Evolutionary conservation across 2,113 vertebrate species (phyloP), one percentile per base, ranked within the genome.

Genomic region (Salvator merianae): DNA sequence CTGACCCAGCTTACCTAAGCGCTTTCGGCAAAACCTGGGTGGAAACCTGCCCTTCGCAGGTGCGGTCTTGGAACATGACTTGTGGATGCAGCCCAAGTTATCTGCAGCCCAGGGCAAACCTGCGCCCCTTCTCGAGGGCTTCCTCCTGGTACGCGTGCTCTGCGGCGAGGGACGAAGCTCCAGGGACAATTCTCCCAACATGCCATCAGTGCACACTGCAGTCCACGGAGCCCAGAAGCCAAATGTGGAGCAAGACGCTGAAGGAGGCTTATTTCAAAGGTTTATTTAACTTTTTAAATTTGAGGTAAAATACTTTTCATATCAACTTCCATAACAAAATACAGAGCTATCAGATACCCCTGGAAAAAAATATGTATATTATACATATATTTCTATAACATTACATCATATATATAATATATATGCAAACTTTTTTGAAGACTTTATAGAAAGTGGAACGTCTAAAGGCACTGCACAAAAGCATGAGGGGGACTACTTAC

Each of bases 341-440:
- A 96, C 95, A 96, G 94, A 96, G 94, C 95, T 96, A 95, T 95
- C 94, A 94, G 94, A 96, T 94, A 96, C 95, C 95, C 95, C 94
- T 94, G 95, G 95, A 95, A 95, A 96, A 82, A 96, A 96, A 96
- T 96, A 96, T 95, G 96, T 96, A 96, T 96, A 96, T 96, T 96
- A 96, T 96, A 96, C 95, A 96, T 96, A 96, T 94, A 96, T 95
- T 95, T 96, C 95, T 96, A 94, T 96, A 95, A 95, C 95, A 91
- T 96, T 95, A 95, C 95, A 96, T 95, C 95, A 96, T 96, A 96
- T 96, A 95, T 94, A 96, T 96, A 96, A 96, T 96, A 95, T 95
- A 96, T 96, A 96, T 95, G 96, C 95, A 91, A 94, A 93, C 94
- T 91, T 91, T 82, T 91, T 89, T 94, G 93, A 94, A 95, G 95